These are phyloP conservation scores for Myripristis murdjan DNA, from an alignment of 2,797 vertebrate genomes.

Conservation along the genomic window DNA sequence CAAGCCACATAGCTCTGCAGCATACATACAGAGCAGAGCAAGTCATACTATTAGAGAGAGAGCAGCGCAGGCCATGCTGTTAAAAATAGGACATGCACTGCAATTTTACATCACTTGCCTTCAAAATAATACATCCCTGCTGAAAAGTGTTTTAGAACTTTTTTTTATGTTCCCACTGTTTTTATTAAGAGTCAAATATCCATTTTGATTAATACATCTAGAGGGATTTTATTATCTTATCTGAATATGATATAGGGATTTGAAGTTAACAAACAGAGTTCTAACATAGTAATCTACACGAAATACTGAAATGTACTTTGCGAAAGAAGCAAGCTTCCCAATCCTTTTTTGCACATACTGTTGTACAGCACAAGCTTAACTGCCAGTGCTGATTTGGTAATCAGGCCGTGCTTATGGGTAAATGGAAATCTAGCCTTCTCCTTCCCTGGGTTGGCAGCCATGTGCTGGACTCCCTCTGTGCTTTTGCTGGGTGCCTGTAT, in stretches of 20 bases:
- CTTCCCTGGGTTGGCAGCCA: conserved; percentile 81
- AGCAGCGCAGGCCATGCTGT: conserved; percentile 37
- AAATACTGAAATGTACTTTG: conserved; percentile 3
- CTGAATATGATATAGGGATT: conserved; percentile 15
- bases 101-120: conserved; percentile 33
- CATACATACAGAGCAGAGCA: conserved; percentile 43
- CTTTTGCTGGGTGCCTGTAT: conserved; percentile 81
- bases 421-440: conserved; percentile 83
- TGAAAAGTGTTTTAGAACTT: not conserved
- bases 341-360: conserved; percentile 44
- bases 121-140: conserved; percentile 11
- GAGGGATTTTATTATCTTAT: conserved; percentile 10
- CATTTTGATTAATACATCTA: conserved; percentile 6
- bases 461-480: conserved; percentile 75
- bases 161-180: not conserved
- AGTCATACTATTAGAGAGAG: conserved; percentile 25
- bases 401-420: conserved; percentile 72
- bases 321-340: conserved; percentile 41
- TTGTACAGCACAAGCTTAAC: conserved; percentile 47
- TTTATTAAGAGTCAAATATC: not conserved
- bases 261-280: conserved; percentile 14
- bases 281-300: not conserved
- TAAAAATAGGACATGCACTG: conserved; percentile 56
- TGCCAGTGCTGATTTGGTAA: conserved; percentile 76
- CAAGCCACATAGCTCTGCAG: conserved; percentile 74